A percentile compares a stretch with the other conserved stretches of the same genome.
Conservation (phyloP, 2,888 invertebrate species). For the Andrena bicolor region DNA sequence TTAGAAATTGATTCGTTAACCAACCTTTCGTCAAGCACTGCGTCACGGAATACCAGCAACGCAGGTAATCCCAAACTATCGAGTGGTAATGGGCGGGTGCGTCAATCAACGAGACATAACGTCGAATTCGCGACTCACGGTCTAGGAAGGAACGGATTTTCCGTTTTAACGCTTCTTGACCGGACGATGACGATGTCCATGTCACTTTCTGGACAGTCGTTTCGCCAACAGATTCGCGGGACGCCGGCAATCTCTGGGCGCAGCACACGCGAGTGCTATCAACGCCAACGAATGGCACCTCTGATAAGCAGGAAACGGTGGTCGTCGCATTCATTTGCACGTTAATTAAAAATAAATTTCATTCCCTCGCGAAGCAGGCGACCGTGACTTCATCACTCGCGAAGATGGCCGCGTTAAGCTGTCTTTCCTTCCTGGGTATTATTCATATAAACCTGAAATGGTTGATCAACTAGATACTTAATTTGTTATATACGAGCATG, state of each 20-base stretch:
- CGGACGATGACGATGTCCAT: conserved; percentile 44
- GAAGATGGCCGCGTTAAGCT: not conserved
- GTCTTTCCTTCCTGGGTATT: not conserved
- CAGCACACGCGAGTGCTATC: conserved; percentile 57
- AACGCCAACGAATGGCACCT: conserved; percentile 67
- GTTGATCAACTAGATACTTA: not conserved
- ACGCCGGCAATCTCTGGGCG: conserved; percentile 63
- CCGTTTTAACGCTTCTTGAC: conserved; percentile 55
- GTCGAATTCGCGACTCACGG: not conserved
- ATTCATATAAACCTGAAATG: not conserved
- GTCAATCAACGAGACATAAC: conserved; percentile 16
- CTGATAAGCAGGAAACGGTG: conserved; percentile 73
- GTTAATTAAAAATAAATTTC: conserved; percentile 81
- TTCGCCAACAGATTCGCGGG: conserved; percentile 55
- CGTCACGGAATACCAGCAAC: conserved; percentile 7
- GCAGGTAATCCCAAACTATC: not conserved
- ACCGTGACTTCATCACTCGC: not conserved
- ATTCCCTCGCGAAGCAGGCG: conserved; percentile 26
- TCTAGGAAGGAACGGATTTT: conserved; percentile 7
- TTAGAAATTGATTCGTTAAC: too few relatives aligned
- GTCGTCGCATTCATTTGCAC: conserved; percentile 77
- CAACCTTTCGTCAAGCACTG: too few relatives aligned
- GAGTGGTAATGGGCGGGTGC: not conserved
- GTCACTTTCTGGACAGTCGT: conserved; percentile 65
- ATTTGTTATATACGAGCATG: not conserved